Percentiles rank a stretch among this genome's conserved stretches.
Conservation (phyloP, 2,888 invertebrate species). For the Lasius fuliginosus region DNA sequence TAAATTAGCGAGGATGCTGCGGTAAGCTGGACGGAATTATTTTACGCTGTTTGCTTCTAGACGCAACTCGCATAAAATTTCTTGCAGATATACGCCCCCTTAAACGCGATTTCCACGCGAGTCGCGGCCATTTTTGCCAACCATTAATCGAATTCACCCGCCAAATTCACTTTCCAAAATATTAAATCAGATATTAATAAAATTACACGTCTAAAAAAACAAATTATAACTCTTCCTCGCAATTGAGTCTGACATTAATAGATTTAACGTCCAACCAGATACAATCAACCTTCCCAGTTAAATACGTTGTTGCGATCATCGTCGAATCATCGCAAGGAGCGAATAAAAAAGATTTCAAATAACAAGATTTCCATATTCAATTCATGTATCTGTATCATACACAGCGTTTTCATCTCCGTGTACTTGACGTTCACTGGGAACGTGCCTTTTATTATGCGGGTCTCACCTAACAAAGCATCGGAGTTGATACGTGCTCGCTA, state of each 20-base stretch:
- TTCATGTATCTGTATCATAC: background rate
- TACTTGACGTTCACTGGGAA: background rate
- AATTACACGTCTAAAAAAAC: too few relatives aligned
- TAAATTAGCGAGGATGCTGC: slow-evolving; percentile 21
- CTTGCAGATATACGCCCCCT: slow-evolving; percentile 1
- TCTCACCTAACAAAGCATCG: background rate
- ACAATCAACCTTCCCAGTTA: background rate
- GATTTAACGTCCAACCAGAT: background rate
- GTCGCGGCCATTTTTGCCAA: slow-evolving; percentile 12
- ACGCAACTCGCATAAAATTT: slow-evolving; percentile 11
- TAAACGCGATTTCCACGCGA: background rate
- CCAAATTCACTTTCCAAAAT: background rate
- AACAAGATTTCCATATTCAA: background rate
- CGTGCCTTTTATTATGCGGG: background rate
- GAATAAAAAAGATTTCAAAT: background rate
- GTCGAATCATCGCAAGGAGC: background rate
- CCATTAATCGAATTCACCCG: background rate
- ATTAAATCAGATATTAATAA: too few relatives aligned
- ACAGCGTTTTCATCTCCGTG: background rate
- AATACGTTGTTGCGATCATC: background rate
- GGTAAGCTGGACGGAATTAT: slow-evolving; percentile 27
- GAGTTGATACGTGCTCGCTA: background rate
- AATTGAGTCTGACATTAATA: background rate
- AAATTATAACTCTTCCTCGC: background rate
- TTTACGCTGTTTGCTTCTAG: slow-evolving; percentile 44